Evolutionary conservation across 2,113 vertebrate genomes (phyloP).

Genomic region (Podilymbus podiceps): DNA sequence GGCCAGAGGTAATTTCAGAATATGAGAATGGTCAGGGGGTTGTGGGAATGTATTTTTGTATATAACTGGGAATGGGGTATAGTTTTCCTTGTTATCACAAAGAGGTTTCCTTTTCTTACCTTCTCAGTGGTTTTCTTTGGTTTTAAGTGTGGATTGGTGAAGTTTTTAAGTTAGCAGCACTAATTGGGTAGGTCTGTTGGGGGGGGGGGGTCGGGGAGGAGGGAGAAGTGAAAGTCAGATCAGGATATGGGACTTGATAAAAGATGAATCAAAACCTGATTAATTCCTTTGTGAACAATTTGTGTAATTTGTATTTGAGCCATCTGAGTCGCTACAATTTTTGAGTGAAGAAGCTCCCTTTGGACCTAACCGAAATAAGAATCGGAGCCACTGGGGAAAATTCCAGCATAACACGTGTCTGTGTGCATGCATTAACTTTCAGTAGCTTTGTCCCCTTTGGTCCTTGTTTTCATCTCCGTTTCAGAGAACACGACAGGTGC

Average conservation of each 20-base stretch:
- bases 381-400: background rate
- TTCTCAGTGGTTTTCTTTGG: background rate
- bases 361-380: background rate
- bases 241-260: background rate
- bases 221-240: background rate
- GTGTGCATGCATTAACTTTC: accelerated
- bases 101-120: background rate
- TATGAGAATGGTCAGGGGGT: background rate
- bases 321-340: background rate
- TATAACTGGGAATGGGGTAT: background rate
- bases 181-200: background rate
- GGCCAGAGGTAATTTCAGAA: background rate
- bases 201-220: no score
- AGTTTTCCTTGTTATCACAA: background rate
- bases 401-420: background rate
- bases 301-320: background rate
- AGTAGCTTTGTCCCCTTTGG: background rate
- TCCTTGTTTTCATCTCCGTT: background rate
- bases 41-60: background rate
- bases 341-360: background rate
- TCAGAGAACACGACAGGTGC: background rate
- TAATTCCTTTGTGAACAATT: background rate
- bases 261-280: background rate
- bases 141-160: background rate
- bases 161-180: background rate